Evolutionary conservation across 2,797 vertebrate species (phyloP).

Genomic region (Eutrigla gurnardus): DNA sequence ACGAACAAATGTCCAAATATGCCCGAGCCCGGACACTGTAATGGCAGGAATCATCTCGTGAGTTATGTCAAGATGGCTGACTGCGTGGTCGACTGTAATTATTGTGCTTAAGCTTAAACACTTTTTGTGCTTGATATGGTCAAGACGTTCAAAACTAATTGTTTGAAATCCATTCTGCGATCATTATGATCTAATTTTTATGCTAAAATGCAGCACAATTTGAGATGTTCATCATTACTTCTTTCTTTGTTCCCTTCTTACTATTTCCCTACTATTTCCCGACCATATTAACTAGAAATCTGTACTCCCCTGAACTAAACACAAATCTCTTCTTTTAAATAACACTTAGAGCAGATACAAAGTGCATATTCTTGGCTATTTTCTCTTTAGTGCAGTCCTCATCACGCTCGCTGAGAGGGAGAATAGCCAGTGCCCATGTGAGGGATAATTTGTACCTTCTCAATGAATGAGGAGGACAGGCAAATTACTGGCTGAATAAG

Average conservation of each 20-base stretch:
- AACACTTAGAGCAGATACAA: constrained; percentile 71
- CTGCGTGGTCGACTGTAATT: constrained; percentile 46
- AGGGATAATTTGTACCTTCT: constrained; percentile 99
- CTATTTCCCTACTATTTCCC: constrained; percentile 12
- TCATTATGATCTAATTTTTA: constrained; percentile 38
- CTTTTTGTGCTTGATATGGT: constrained; percentile 21
- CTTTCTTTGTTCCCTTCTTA: not conserved
- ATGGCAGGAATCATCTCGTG: constrained; percentile 43
- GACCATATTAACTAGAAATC: constrained; percentile 60
- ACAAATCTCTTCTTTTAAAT: constrained; percentile 68
- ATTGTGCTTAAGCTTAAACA: constrained; percentile 33
- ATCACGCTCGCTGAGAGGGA: constrained; percentile 79
- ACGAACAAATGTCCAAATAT: constrained; percentile 67
- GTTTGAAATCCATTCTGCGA: constrained; percentile 24
- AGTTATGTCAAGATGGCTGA: constrained; percentile 61
- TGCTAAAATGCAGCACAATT: constrained; percentile 31
- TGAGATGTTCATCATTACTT: constrained; percentile 44
- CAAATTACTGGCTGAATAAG: constrained; percentile 99
- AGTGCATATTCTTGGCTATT: constrained; percentile 78
- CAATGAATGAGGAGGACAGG: constrained; percentile 97
- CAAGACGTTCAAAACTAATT: constrained; percentile 44
- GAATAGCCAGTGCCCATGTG: constrained; percentile 91
- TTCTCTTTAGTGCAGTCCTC: constrained; percentile 74
- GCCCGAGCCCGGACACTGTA: constrained; percentile 58
- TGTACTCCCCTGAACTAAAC: constrained; percentile 66